phyloP scores from a whole-genome alignment of 1,140 invertebrate genomes.

The Achroia grisella region DNA sequence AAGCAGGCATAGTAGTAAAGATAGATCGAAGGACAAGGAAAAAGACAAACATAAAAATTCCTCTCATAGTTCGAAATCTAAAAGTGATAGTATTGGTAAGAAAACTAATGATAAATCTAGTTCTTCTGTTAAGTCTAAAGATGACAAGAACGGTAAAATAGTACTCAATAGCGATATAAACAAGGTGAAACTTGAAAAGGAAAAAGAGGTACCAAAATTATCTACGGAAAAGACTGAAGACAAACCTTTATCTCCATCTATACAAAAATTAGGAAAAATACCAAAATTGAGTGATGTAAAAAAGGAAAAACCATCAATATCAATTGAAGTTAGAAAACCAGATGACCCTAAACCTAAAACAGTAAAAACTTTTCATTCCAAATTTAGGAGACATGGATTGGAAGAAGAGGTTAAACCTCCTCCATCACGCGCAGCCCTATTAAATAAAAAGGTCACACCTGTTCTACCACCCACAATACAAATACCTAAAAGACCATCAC shows the following conservation, averaged over 20 bases:
- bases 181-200: slow-evolving; percentile 32
- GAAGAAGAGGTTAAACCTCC: slow-evolving; percentile 88
- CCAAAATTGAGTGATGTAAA: slow-evolving; percentile 80
- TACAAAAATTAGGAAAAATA: slow-evolving; percentile 84
- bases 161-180: slow-evolving; percentile 52
- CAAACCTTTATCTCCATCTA: slow-evolving; percentile 77
- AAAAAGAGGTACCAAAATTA: slow-evolving; percentile 60
- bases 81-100: slow-evolving; percentile 39
- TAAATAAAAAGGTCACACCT: slow-evolving; percentile 77
- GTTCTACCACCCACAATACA: slow-evolving; percentile 64
- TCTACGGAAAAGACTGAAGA: slow-evolving; percentile 78
- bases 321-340: slow-evolving; percentile 84
- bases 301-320: slow-evolving; percentile 84
- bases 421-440: slow-evolving; percentile 75
- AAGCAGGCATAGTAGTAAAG: slow-evolving; percentile 58
- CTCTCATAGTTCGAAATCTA: slow-evolving; percentile 57
- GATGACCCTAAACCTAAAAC: slow-evolving; percentile 83
- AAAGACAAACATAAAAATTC: slow-evolving; percentile 65
- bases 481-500: slow-evolving; percentile 78
- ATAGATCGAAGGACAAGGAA: slow-evolving; percentile 29
- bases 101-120: slow-evolving; percentile 28
- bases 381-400: slow-evolving; percentile 89
- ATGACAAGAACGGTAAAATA: slow-evolving; percentile 26
- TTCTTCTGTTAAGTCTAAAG: slow-evolving; percentile 9
- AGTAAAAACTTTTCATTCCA: slow-evolving; percentile 91